Evolutionary conservation across 2,797 vertebrate species (phyloP).

Genomic region (Phataginus tetradactyla): DNA sequence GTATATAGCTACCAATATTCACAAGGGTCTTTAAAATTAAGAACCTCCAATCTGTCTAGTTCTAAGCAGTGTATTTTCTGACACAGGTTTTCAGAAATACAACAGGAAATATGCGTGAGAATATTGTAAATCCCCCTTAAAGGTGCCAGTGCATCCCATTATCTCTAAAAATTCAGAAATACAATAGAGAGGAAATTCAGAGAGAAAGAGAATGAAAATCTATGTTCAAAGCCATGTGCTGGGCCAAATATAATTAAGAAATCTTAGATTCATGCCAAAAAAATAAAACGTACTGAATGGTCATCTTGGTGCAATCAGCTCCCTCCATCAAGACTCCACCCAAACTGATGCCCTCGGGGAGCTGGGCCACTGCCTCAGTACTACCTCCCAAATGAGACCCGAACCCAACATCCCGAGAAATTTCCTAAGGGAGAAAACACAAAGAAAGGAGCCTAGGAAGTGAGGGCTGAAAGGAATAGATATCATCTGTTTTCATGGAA

Average conservation of each 20-base stretch:
- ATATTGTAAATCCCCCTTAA: neutral
- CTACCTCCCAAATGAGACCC: neutral
- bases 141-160: neutral
- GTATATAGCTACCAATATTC: neutral
- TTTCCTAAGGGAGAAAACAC: neutral
- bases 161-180: conserved; percentile 25
- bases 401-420: neutral
- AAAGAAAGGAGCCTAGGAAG: neutral
- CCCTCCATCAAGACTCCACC: neutral
- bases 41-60: neutral
- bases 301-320: conserved; percentile 34
- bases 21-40: conserved; percentile 6
- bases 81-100: conserved; percentile 54
- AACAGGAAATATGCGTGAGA: neutral
- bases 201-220: conserved; percentile 27
- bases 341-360: neutral
- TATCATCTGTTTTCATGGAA: neutral
- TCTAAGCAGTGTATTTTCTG: conserved; percentile 5
- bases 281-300: neutral
- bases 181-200: neutral
- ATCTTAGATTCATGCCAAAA: conserved; percentile 8
- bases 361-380: neutral
- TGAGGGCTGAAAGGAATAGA: neutral
- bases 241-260: conserved; percentile 48
- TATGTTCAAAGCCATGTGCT: conserved; percentile 14